phyloP scores from a whole-genome alignment of 2,797 vertebrate genomes.

The Chiroxiphia lanceolata region DNA sequence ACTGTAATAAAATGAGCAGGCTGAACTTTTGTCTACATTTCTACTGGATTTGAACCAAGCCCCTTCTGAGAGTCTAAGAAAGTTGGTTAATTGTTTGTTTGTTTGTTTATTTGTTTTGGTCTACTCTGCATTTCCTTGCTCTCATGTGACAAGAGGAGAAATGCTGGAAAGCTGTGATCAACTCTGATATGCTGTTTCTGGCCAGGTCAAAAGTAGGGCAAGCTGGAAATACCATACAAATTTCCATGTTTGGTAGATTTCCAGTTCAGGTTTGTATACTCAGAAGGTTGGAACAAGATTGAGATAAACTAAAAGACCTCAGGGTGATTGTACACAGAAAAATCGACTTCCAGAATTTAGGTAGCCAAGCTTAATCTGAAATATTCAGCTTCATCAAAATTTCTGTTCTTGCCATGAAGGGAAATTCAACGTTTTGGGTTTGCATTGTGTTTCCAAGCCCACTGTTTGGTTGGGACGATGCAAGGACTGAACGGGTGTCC shows the following conservation, averaged over 20 bases:
- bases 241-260: background rate
- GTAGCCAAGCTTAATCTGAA: background rate
- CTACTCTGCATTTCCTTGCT: slow-evolving; percentile 22
- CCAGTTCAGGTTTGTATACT: background rate
- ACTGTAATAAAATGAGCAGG: background rate
- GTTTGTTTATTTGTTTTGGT: background rate
- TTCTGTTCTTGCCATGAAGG: background rate
- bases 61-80: background rate
- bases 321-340: background rate
- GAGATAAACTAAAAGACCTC: background rate
- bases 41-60: slow-evolving; percentile 41
- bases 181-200: background rate
- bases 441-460: background rate
- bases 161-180: background rate
- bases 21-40: slow-evolving; percentile 44
- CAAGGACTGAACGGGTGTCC: background rate
- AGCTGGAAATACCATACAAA: background rate
- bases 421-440: background rate
- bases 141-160: background rate
- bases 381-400: background rate
- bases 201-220: slow-evolving; percentile 4
- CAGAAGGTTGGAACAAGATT: background rate
- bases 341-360: background rate
- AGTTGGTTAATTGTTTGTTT: background rate
- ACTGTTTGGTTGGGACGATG: background rate